phyloP scores from a whole-genome alignment of 2,113 vertebrate species.

The Theristicus caerulescens region DNA sequence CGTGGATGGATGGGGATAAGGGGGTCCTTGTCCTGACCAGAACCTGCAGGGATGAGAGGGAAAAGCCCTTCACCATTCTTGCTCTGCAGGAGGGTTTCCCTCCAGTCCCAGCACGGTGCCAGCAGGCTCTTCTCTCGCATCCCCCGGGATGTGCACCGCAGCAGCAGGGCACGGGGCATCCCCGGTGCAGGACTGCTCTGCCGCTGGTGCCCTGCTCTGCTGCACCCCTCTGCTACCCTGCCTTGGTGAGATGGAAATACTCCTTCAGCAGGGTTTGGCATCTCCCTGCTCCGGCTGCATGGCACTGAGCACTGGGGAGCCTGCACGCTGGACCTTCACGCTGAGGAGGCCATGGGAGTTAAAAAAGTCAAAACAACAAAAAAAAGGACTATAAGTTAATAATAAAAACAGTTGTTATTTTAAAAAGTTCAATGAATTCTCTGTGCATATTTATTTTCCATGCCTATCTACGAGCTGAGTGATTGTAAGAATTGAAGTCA shows the following conservation, averaged over 20 bases:
- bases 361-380: background rate
- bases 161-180: background rate
- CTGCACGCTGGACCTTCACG: rapidly evolving
- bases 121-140: background rate
- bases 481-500: background rate
- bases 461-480: background rate
- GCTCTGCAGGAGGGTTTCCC: background rate
- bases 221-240: background rate
- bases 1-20: rapidly evolving
- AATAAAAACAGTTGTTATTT: background rate
- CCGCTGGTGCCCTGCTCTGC: background rate
- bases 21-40: background rate
- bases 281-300: background rate
- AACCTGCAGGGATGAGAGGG: background rate
- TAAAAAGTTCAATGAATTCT: background rate
- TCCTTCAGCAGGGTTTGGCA: background rate
- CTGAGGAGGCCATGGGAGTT: rapidly evolving
- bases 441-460: background rate
- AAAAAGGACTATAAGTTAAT: no score
- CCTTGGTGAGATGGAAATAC: no score
- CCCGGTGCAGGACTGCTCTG: background rate
- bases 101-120: background rate
- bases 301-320: background rate
- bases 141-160: rapidly evolving
- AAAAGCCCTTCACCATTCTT: background rate